These are phyloP conservation scores for Heliconius charithonia DNA, from an alignment of 2,888 invertebrate genomes.

Conservation along the genomic window DNA sequence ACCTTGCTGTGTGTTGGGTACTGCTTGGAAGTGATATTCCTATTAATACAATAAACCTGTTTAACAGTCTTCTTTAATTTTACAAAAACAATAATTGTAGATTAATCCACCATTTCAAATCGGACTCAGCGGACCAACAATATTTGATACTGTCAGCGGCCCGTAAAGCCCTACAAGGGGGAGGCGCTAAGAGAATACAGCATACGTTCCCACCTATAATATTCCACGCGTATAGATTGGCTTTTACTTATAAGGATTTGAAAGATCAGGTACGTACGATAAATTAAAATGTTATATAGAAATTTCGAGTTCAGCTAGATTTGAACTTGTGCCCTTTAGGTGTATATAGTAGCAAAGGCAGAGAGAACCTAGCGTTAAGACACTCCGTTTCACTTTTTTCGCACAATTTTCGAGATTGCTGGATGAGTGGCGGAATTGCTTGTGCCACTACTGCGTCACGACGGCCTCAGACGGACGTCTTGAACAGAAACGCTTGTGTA, in stretches of 20 bases:
- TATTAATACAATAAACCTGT: no score
- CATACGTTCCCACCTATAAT: conserved; percentile 97
- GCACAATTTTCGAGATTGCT: no score
- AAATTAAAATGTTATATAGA: background rate
- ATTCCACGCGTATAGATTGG: conserved; percentile 95
- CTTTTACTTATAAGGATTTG: conserved; percentile 91
- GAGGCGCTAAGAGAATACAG: conserved; percentile 93
- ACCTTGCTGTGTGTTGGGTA: no score
- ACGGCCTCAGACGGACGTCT: no score
- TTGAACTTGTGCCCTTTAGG: background rate
- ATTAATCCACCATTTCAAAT: conserved; percentile 92
- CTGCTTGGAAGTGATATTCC: no score
- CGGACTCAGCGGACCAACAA: conserved; percentile 92
- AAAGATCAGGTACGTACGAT: conserved; percentile 85
- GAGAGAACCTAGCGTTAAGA: background rate
- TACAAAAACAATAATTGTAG: conserved; percentile 60
- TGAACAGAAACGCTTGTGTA: no score
- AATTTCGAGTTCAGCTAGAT: background rate
- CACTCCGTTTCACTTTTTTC: no score
- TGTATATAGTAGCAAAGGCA: no score
- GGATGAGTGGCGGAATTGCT: no score
- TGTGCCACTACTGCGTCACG: no score
- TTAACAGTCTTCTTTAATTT: no score
- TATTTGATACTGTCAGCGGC: conserved; percentile 95
- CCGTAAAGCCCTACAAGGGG: conserved; percentile 94